Base-by-base conservation (phyloP, 2,113 vertebrate species). In the Phodopus roborovskii region DNA sequence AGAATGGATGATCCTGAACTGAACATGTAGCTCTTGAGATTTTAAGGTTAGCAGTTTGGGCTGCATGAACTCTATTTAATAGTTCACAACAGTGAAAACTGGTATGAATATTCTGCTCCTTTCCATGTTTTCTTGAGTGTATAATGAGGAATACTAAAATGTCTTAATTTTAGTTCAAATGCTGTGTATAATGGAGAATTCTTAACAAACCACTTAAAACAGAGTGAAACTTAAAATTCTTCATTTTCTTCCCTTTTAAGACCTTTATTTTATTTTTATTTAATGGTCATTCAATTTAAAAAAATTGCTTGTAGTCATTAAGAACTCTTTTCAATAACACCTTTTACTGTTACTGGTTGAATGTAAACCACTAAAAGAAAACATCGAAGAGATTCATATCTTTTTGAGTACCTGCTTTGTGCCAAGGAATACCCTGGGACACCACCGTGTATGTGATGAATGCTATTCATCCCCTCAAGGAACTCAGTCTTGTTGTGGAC, bases 101-200 rank as follows among this genome's bases (percentile, higher is more conserved):
- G 13, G 3, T 74, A 68, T 56, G 73, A 93, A 12, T 85, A 28
- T 53, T 48, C 28, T 91, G 71, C 15, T 93, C 73, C 86, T 94
- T 93, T 85, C n/a, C 12, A 56, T 71, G 30, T 30, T 78, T 90
- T 19, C 56, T 71, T 83, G 26, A 90, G 70, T 19, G 15, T 66
- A 56, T 73, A 71, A 60, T 39, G 22, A 95, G 50, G 36, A 91
- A 89, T 10, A 66, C 89, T 81, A 88, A 91, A 94, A 89, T 70
- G 22, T 68, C 96, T 73, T 22, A 50, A 68, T 45, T 45, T 45
- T 58, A 74, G 50, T 26, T 91, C 5, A 77, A 36, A 8, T 62
- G 15, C 66, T 58, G 28, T 20, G 5, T 58, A 84, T 15, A 56
- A 19, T 84, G 22, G 36, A 94, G 71, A 7, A 7, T 60, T 83